Conservation (phyloP, 2,113 vertebrate species). For the Acanthisitta chloris region DNA sequence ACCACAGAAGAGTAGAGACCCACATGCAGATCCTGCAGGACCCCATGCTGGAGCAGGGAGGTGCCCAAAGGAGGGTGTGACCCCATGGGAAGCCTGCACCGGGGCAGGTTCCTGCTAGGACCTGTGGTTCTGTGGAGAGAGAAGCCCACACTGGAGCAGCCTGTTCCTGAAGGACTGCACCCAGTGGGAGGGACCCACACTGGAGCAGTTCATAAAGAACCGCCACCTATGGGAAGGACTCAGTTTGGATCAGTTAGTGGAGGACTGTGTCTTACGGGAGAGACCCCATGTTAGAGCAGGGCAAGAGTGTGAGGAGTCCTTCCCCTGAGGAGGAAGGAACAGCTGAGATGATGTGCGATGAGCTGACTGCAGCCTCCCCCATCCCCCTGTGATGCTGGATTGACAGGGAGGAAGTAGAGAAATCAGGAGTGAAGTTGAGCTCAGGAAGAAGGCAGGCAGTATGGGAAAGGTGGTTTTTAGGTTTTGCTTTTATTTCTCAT, state of each 20-base stretch:
- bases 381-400: not conserved
- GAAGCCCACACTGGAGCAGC: not conserved
- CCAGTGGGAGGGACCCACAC: not conserved
- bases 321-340: not conserved
- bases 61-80: not conserved
- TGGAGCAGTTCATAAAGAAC: not conserved
- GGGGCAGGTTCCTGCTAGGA: not conserved
- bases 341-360: not conserved
- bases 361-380: not conserved
- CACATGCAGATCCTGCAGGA: not conserved
- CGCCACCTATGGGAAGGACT: not conserved
- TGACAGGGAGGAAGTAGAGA: not conserved
- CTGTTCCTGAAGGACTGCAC: not conserved
- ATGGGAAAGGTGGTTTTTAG: not conserved
- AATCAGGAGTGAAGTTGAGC: not conserved
- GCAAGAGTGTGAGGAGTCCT: not conserved
- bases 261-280: not conserved
- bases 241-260: not conserved
- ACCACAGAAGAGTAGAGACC: no score
- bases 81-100: fast-evolving
- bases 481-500: not conserved
- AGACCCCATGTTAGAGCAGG: not conserved
- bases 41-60: not conserved
- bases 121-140: not conserved
- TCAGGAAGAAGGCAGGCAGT: not conserved